Base-by-base conservation (phyloP, 2,888 invertebrate species). In the Drosophila borealis region DNA sequence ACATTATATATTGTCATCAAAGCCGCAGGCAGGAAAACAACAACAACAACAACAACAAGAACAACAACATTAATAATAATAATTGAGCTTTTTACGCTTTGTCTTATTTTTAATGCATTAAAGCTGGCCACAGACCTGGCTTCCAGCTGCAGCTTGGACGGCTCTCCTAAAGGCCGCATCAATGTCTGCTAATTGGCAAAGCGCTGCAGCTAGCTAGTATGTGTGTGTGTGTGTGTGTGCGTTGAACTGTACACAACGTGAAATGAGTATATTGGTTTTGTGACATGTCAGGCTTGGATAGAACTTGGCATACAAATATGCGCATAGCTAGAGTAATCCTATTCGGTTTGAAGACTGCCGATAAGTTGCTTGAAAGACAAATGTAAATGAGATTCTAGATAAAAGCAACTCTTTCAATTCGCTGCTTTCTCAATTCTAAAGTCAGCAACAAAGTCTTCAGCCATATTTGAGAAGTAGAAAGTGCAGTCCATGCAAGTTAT, bases 101-200 rank as follows among this genome's bases (percentile, higher is more conserved):
- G 44, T 56, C 34, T 42, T 1, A 37, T 21, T 57, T 21, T 6
- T 14, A 56, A 53, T 53, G 48, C 17, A 71, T 65, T 48, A 55
- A 67, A 53, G 41, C 45, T n/a, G 25, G 5, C 6, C 29, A n/a
- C n/a, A 21, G 33, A 42, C 50, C 25, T 17, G 21, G 17, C 46
- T 68, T 62, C 34, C 6, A 50, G 21, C 8, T 29, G 6, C 21
- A 41, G 36, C 37, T 25, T 4, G 42, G 17, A 3, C 9, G 42
- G 5, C 34, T 21, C 50, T 46, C 36, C 21, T 55, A 75, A 78
- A 71, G 70, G 76, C 63, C 68, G 51, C 66, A 70, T 71, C 82
- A 69, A 65, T 80, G 70, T 70, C 69, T 59, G 83, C 88, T 83
- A 83, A 83, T 88, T 83, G 83, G 83, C 62, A 72, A 77, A 81